Percentiles rank a stretch among this genome's conserved stretches.
Conservation (phyloP, 2,113 vertebrate species). For the Jacana jacana region DNA sequence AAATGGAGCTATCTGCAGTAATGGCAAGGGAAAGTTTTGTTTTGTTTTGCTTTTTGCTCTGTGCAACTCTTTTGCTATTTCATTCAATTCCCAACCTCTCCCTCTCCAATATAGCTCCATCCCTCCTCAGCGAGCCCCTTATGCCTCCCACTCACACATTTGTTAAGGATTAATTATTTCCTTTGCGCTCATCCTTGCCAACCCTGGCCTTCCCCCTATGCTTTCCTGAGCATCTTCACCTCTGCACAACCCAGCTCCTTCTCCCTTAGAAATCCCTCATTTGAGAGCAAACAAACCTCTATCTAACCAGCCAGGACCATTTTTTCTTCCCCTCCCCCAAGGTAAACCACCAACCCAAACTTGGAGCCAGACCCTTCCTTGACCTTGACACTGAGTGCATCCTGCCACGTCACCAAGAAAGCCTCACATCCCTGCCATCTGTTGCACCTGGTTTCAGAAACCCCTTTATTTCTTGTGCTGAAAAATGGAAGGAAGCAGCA, state of each 20-base stretch:
- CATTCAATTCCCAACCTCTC: slow-evolving; percentile 42
- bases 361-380: neutral
- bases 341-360: neutral
- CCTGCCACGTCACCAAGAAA: neutral
- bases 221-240: slow-evolving; percentile 13
- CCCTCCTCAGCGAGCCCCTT: neutral
- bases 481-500: neutral
- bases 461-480: neutral
- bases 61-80: neutral
- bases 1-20: slow-evolving; percentile 26
- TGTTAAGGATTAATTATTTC: slow-evolving; percentile 43
- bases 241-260: neutral
- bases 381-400: rapidly evolving
- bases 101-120: neutral
- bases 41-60: neutral
- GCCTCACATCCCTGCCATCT: neutral
- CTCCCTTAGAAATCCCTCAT: neutral
- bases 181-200: slow-evolving; percentile 27
- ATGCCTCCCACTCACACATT: neutral
- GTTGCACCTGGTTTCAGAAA: neutral
- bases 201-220: neutral
- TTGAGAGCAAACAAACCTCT: neutral
- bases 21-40: neutral
- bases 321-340: neutral
- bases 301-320: neutral